Evolutionary conservation across 23 tunicate genomes (phyloP), one percentile per base, ranked within the genome.

Genomic region (Trididemnum nubilum): DNA sequence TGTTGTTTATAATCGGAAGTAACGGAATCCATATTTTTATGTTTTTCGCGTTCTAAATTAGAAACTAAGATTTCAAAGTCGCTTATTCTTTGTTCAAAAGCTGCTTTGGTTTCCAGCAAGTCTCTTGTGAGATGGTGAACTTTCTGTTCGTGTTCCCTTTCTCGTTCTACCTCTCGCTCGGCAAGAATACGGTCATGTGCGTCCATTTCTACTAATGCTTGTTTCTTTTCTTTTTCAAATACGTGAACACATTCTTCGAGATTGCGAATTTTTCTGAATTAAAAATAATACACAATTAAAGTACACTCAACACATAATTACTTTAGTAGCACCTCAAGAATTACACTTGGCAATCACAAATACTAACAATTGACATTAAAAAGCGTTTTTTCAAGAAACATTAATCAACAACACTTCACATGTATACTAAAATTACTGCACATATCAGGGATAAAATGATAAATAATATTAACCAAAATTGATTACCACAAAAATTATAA

Each of bases 241-340:
- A 90, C 78, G 21, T 59, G 29, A n/a, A 92, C 85, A 51, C 85
- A 77, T 29, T 92, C 92, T 83, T 92, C 91, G n/a, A 92, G 78
- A 71, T 86, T 86, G 60, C 77, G 72, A 24, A 92, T 86, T 87
- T 73, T 92, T 49, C 97, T 92, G 61, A 33, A 49, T 12, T 9
- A 49, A 49, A 18, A n/a, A n/a, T n/a, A n/a, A n/a, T n/a, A n/a
- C n/a, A n/a, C n/a, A n/a, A n/a, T n/a, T n/a, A n/a, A n/a, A n/a
- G n/a, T n/a, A n/a, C n/a, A n/a, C n/a, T n/a, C n/a, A n/a, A n/a
- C n/a, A n/a, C n/a, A n/a, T n/a, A n/a, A n/a, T n/a, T n/a, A n/a
- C n/a, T n/a, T n/a, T n/a, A n/a, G n/a, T n/a, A n/a, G n/a, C n/a
- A n/a, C n/a, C n/a, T n/a, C n/a, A n/a, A n/a, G n/a, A n/a, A n/a